These are phyloP conservation scores for Leuctra nigra DNA, from an alignment of 2,888 invertebrate genomes.

Conservation along the genomic window DNA sequence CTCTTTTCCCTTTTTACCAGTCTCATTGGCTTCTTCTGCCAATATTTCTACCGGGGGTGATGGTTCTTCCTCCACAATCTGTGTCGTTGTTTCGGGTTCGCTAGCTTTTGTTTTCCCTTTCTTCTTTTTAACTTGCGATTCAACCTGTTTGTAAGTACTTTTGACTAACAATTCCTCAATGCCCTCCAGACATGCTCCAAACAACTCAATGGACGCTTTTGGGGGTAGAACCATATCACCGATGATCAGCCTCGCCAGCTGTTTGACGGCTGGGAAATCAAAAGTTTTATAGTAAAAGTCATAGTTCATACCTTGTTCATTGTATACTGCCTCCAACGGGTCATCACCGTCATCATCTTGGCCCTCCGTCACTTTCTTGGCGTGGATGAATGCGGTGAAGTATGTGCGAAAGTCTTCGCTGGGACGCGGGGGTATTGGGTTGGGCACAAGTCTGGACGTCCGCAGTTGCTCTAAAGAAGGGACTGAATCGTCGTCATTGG, in stretches of 20 bases:
- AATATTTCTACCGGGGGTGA: not conserved
- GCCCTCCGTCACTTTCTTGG: constrained; percentile 37
- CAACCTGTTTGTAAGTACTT: not conserved
- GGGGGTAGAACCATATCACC: constrained; percentile 41
- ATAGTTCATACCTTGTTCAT: constrained; percentile 50
- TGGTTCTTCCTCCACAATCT: not conserved
- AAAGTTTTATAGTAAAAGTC: constrained; percentile 51
- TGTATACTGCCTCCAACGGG: constrained; percentile 52
- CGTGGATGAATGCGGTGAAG: constrained; percentile 50
- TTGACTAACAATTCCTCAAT: constrained; percentile 34
- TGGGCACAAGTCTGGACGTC: constrained; percentile 46
- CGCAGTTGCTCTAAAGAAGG: constrained; percentile 38
- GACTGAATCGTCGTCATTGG: constrained; percentile 33
- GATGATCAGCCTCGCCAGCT: constrained; percentile 45
- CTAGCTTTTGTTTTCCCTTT: not conserved
- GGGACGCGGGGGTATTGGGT: constrained; percentile 43
- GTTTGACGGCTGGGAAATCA: constrained; percentile 48
- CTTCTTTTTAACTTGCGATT: no score
- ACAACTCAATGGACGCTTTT: constrained; percentile 40
- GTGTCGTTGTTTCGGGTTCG: no score
- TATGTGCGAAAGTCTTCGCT: constrained; percentile 46
- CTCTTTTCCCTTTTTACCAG: not conserved
- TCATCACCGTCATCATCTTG: constrained; percentile 44
- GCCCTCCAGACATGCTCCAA: constrained; percentile 41
- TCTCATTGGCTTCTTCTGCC: not conserved